Base-by-base conservation (phyloP, 2,113 vertebrate genomes). In the Microtus oregoni region DNA sequence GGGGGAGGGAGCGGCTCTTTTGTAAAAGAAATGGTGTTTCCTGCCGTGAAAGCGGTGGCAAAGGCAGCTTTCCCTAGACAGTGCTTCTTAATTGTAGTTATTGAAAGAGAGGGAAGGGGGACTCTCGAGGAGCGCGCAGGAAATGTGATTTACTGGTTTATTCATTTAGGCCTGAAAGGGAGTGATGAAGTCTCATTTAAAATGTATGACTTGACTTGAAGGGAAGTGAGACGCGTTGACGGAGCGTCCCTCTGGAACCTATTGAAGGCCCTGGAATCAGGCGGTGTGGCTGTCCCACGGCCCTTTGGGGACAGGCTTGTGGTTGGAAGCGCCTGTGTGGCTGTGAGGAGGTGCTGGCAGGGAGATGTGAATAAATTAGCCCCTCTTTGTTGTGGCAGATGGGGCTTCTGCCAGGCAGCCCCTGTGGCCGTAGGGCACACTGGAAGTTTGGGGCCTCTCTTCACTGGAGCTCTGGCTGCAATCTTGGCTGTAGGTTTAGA, bases 181-280 rank as follows among this genome's bases (percentile, higher is more conserved):
- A 92, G 12, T 89, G 95, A 95, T 95, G 97, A 96, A 95, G 96
- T 94, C 97, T 95, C 95, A 97, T 97, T 97, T 95, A 96, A 97
- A 97, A 97, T 98, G 86, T 96, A 97, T 97, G 96, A 94, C 90
- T 96, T 85, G 73, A 89, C 93, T 86, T 94, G 95, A 96, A 83
- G 1, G 22, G 70, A 92, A 96, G 92, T 94, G 92, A 97, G 96
- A 67, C 94, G 55, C 0, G 6, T 58, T 92, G 94, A 94, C 65
- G 5, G 55, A 86, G 52, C 41, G 52, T 88, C 92, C 92, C 94
- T 86, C 38, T 65, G 90, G 96, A 94, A 65, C 79, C 93, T 72
- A 11, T 5, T 8, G 30, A 87, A 73, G 87, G 90, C 85, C 81
- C 32, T 72, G 87, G 77, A 72, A 65, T 86, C 68, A 0, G 0